A percentile compares a stretch with the other conserved stretches of the same genome.
These are phyloP conservation scores for Brachionichthys hirsutus DNA, from an alignment of 2,113 vertebrate species.

Conservation along the genomic window DNA sequence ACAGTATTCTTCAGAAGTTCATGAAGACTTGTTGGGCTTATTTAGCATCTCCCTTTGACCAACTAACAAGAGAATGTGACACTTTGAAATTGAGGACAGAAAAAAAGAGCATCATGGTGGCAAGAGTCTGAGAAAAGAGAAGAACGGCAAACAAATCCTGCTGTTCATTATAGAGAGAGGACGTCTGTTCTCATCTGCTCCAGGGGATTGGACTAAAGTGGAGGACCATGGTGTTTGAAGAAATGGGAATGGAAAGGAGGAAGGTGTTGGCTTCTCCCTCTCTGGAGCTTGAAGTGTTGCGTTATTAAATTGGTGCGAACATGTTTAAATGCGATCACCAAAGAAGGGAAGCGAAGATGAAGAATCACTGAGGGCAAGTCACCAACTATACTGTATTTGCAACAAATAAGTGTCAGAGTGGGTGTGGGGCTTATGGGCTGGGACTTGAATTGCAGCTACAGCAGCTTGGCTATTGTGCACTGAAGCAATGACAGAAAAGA, in stretches of 20 bases:
- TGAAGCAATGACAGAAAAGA: conserved; percentile 14
- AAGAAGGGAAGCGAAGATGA: not conserved
- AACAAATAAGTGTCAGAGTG: conserved; percentile 36
- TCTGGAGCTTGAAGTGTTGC: conserved; percentile 35
- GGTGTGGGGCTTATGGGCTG: conserved; percentile 2
- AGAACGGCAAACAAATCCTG: too few species aligned
- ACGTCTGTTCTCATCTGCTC: too few species aligned
- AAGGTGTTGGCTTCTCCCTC: conserved; percentile 20
- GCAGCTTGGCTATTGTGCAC: conserved; percentile 26
- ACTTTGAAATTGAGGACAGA: conserved; percentile 37
- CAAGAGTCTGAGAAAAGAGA: conserved; percentile 44
- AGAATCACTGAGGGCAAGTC: conserved; percentile 40
- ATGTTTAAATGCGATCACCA: conserved; percentile 39
- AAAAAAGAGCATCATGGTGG: conserved; percentile 42
- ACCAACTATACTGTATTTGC: conserved; percentile 45
- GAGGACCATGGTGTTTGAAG: too few species aligned
- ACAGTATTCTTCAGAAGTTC: conserved; percentile 8
- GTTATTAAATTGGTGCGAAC: conserved; percentile 45
- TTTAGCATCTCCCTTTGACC: conserved; percentile 23
- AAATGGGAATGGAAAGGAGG: conserved; percentile 6
- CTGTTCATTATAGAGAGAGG: too few species aligned
- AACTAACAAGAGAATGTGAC: conserved; percentile 16
- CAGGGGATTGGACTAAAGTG: too few species aligned
- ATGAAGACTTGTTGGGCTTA: conserved; percentile 15
- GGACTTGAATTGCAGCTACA: conserved; percentile 33